Base-by-base conservation (phyloP, 2,113 vertebrate species). In the Arvicanthis niloticus region DNA sequence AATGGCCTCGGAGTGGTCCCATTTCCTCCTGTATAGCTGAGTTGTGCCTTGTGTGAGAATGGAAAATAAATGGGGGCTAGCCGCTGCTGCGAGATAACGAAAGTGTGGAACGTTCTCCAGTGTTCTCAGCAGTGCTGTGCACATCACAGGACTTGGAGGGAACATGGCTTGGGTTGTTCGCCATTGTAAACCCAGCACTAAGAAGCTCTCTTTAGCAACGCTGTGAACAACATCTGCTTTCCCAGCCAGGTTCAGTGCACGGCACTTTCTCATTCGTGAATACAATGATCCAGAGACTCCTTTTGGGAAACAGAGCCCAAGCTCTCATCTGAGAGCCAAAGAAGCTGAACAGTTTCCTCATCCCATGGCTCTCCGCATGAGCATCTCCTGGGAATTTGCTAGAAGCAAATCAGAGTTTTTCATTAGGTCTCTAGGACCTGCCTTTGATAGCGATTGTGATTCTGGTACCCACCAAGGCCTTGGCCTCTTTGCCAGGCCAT, bases 171-270 rank as follows among this genome's bases (percentile, higher is more conserved):
- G 10, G 9, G 29, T 19, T 8, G 7, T 10, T 15, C 12, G 24
- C 84, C 2, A 0, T 31, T 0, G 1, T 21, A 16, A 48, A 12
- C 31, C 21, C 2, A 24, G 37, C 24, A 9, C 15, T n/a, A 70
- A 40, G 67, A 73, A 45, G 37, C 3, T 7, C 9, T 15, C 45
- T 1, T 51, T 15, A 34, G 73, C 65, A 7, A 65, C 3, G 13
- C 34, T 42, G 37, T 1, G 19, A 90, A 37, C 34, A 17, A 5
- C 82, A n/a, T 7, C 5, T 37, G 3, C 7, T 15, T 22, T 1
- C n/a, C 10, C 1, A 13, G 11, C 31, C 15, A 40, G 10, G 1
- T 5, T 77, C 21, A 1, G 13, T 2, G 1, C 3, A 0, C 2
- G 10, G 60, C 8, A 24, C 17, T 26, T n/a, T 53, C 9, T 15